Evolutionary conservation across 2,113 vertebrate species (phyloP), one percentile per base, ranked within the genome.

Genomic region (Triplophysa tibetana): DNA sequence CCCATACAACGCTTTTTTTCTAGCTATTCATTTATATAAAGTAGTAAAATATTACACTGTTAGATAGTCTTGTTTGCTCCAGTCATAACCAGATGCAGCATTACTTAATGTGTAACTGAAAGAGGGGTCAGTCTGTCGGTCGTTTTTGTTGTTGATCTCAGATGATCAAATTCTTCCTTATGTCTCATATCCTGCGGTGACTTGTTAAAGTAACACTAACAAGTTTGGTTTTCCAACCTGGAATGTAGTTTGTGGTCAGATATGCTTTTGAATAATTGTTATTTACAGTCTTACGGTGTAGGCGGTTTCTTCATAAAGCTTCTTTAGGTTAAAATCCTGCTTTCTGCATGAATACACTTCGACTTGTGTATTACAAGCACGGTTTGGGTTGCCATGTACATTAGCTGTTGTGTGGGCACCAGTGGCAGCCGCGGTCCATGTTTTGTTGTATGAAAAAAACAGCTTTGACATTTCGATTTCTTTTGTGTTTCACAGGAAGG

Each of bases 241-340:
- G 70, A 72, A 72, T 72, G 11, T 52, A 54, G 16, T 29, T 52
- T 23, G 19, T 70, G 45, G 45, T 52, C 23, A 52, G 24, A 52
- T 58, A 17, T 72, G 29, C 17, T 56, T 56, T 58, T 72, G 29
- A 21, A 29, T 72, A 41, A 72, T 58, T 58, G 70, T 16, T 72
- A 58, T 72, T 72, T 72, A 72, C 52, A 21, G 10, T 24, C 29
- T 72, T 45, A 45, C 2, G 43, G 43, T 12, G 10, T 1, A 45
- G 43, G 10, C 43, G 10, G 10, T 45, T 16, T 52, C 16, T 33
- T 26, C 29, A n/a, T 29, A 50, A 56, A 26, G 52, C 33, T 72
- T 21, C 29, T 58, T 72, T 13, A 14, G 17, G 41, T n/a, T 13
- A 29, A 19, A 33, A 24, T 52, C 45, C 14, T 45, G 12, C 21